Evolutionary conservation across 2,113 vertebrate species (phyloP).

Genomic region (Gyps fulvus): DNA sequence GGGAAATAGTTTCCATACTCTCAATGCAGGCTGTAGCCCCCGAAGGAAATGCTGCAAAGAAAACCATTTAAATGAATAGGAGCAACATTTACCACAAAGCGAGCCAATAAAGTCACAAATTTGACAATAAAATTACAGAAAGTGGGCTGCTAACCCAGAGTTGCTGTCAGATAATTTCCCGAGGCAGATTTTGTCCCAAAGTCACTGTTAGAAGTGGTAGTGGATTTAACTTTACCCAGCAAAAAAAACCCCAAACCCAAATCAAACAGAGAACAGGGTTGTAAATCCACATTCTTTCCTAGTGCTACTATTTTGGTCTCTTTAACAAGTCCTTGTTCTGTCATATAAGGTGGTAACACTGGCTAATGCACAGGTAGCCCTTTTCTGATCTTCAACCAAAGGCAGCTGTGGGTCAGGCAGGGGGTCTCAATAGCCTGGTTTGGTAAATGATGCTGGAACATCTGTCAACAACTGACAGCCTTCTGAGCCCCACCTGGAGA

Average conservation of each 20-base stretch:
- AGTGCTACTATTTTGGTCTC: not conserved
- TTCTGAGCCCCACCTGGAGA: not conserved
- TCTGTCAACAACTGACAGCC: not conserved
- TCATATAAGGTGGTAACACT: not conserved
- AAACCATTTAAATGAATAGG: not conserved
- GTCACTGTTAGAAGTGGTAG: not conserved
- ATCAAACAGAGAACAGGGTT: not conserved
- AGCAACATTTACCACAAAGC: not conserved
- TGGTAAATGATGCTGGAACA: not conserved
- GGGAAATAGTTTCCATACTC: constrained; percentile 50
- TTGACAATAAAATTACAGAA: not conserved
- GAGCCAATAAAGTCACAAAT: not conserved
- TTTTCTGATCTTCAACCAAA: not conserved
- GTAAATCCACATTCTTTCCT: not conserved
- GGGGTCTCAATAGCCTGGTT: not conserved
- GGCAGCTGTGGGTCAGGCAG: not conserved
- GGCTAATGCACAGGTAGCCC: not conserved
- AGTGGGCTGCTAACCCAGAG: not conserved
- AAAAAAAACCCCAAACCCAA: not conserved
- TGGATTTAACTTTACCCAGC: not conserved
- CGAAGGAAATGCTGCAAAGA: not conserved
- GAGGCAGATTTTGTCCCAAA: not conserved
- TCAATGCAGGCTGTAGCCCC: not conserved
- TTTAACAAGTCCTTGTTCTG: not conserved
- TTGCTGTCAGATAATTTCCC: not conserved